phyloP scores from a whole-genome alignment of 2,797 vertebrate species.

The Oreochromis mossambicus region DNA sequence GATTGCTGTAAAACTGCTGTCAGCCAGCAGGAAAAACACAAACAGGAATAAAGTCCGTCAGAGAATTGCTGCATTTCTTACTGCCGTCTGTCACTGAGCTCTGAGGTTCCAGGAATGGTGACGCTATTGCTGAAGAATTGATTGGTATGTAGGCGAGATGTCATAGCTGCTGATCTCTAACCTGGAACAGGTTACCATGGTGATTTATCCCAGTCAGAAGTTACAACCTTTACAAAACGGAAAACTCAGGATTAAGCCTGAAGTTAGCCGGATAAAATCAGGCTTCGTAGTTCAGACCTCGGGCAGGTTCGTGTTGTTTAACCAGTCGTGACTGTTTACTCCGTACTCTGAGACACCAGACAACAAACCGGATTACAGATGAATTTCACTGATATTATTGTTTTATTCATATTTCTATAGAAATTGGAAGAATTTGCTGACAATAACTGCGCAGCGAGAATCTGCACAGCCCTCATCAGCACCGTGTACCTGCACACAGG shows the following conservation, averaged over 20 bases:
- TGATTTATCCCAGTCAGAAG: neutral
- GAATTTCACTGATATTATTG: neutral
- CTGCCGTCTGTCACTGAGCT: neutral
- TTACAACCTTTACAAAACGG: rapidly evolving
- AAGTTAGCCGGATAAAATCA: rapidly evolving
- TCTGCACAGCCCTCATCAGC: neutral
- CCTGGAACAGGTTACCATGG: neutral
- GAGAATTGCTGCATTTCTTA: neutral
- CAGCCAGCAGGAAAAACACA: neutral
- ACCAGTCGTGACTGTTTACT: neutral
- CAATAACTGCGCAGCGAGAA: neutral
- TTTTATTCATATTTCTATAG: neutral
- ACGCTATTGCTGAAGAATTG: neutral
- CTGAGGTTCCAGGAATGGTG: neutral
- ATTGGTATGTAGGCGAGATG: neutral
- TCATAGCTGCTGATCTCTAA: neutral
- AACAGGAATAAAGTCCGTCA: neutral
- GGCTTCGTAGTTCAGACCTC: neutral
- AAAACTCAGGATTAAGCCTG: neutral
- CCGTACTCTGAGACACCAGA: neutral
- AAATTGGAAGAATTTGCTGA: neutral
- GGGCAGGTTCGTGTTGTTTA: neutral
- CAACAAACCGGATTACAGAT: neutral
- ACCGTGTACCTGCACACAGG: neutral
- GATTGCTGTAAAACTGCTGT: neutral